A percentile compares a stretch with the other conserved stretches of the same genome.
phyloP scores from a whole-genome alignment of 53 echinoderm and acorn worm species.

The Glandiceps talaboti region DNA sequence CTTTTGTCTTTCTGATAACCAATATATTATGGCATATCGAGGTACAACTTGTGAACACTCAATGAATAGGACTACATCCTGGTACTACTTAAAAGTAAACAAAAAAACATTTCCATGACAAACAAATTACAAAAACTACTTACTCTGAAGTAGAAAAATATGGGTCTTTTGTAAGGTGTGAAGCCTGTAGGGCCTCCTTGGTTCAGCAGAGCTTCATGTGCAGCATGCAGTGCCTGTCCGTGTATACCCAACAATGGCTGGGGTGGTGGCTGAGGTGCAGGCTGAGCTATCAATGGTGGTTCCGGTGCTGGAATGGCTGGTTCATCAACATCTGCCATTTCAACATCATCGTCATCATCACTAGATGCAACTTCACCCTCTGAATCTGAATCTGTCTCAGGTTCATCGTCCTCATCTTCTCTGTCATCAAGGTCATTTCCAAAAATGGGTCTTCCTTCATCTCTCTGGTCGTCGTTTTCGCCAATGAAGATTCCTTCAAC shows the following conservation, averaged over 20 bases:
- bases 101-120: too few species aligned
- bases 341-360: slow-evolving; percentile 8
- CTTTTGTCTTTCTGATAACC: too few species aligned
- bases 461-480: neutral
- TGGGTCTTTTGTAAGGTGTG: slow-evolving; percentile 85
- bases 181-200: slow-evolving; percentile 70
- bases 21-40: too few species aligned
- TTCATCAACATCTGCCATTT: slow-evolving; percentile 5
- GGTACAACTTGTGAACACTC: too few species aligned
- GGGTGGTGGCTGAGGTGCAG: slow-evolving; percentile 11
- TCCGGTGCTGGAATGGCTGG: slow-evolving; percentile 13
- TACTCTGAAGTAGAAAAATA: slow-evolving; percentile 77
- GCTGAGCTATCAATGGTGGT: slow-evolving; percentile 3
- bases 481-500: neutral
- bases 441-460: too few species aligned
- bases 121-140: too few species aligned
- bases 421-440: neutral
- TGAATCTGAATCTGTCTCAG: slow-evolving; percentile 22
- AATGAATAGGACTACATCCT: too few species aligned
- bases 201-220: slow-evolving; percentile 70
- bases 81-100: too few species aligned
- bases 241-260: slow-evolving; percentile 12
- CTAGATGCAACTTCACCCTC: neutral
- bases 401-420: slow-evolving; percentile 39
- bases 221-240: slow-evolving; percentile 51